Base-by-base conservation (phyloP, 2,113 vertebrate species). In the Fukomys damarensis region DNA sequence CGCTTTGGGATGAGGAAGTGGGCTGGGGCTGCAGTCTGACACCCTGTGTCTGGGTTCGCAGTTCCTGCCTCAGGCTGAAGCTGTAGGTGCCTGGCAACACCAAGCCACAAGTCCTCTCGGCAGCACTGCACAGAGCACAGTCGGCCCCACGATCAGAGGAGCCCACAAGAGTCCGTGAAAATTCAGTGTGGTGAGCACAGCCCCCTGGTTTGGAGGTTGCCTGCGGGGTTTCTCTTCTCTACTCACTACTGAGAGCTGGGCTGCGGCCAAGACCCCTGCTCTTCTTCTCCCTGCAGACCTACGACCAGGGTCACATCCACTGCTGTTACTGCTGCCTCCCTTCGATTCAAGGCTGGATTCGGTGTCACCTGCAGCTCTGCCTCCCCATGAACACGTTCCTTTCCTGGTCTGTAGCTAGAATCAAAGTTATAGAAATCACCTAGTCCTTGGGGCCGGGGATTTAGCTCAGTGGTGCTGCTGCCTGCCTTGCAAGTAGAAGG, bases 361-460 rank as follows among this genome's bases (percentile, higher is more conserved):
- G 38, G 58, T 61, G 49, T 30, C 68, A 41, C 28, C 77, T 52
- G 38, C 8, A 63, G 77, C 22, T 86, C 32, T 13, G 66, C 14
- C 20, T 93, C 11, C 41, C 28, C 24, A 19, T 5, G 85, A 59
- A 94, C 28, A 76, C 66, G 3, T 54, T 66, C 32, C 66, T 90
- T 89, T 83, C 7, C 43, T 14, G 46, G 72, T 52, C 65, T 77
- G 28, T 10, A 90, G 19, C n/a, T 63, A 91, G 49, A 89, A 74
- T 74, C 86, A 91, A 86, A 92, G 65, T 77, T 77, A 46, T 65
- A 89, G 59, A 90, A 88, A 92, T 61, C 28, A 49, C 6, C 82
- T 41, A 76, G 59, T 70, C n/a, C 49, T 49, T 49, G n/a, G n/a
- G n/a, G n/a, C n/a, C n/a, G n/a, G n/a, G n/a, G n/a, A n/a, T n/a